A percentile compares a stretch with the other conserved stretches of the same genome.
Evolutionary conservation across 2,888 invertebrate species (phyloP).

Genomic region (Enchytraeus crypticus): DNA sequence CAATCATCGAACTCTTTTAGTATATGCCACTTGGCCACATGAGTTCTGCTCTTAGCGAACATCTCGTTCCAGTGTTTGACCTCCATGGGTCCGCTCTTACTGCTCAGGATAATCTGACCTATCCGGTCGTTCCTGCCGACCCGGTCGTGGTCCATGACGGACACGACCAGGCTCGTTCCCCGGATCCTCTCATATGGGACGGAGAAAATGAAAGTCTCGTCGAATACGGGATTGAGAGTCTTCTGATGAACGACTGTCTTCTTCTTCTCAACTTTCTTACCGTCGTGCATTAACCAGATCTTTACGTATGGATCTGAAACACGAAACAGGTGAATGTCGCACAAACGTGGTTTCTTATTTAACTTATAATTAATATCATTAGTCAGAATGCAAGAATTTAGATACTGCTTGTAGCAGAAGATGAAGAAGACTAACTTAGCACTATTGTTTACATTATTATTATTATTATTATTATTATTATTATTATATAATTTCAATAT

Average conservation of each 20-base stretch:
- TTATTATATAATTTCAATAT: no score
- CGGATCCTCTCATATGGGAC: conserved; percentile 90
- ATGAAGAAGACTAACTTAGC: no score
- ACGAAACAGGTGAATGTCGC: no score
- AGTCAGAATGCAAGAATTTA: no score
- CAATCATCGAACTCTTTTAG: conserved; percentile 57
- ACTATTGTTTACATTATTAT: no score
- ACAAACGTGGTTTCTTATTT: no score
- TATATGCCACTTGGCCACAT: conserved; percentile 92
- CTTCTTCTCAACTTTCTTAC: conserved; percentile 89
- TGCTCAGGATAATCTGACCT: conserved; percentile 56
- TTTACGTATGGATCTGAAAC: conserved; percentile 87
- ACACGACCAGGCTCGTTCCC: conserved; percentile 3
- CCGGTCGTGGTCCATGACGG: conserved; percentile 11
- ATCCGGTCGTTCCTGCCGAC: conserved; percentile 50
- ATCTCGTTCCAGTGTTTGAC: conserved; percentile 97
- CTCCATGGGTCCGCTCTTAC: conserved; percentile 80
- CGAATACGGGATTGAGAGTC: conserved; percentile 88
- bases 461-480: no score
- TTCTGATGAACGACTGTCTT: conserved; percentile 63
- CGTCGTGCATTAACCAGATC: conserved; percentile 90
- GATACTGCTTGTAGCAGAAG: no score
- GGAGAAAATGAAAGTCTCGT: conserved; percentile 88
- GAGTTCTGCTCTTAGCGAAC: conserved; percentile 91
- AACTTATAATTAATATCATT: no score